Base-by-base conservation (phyloP, 2,888 invertebrate species). In the Dicycla oo region DNA sequence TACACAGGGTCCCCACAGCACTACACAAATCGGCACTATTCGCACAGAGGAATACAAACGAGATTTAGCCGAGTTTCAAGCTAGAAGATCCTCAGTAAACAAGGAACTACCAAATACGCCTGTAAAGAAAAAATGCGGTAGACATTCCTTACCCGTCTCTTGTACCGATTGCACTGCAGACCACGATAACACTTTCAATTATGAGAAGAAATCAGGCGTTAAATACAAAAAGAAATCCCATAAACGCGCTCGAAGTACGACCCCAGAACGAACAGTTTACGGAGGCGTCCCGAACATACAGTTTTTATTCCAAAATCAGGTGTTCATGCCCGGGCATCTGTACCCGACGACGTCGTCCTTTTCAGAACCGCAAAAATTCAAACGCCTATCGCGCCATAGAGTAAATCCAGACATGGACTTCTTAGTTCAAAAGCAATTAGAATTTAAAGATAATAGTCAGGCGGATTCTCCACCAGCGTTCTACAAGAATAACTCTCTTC, bases 241-340 rank as follows among this genome's bases (percentile, higher is more conserved):
- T 54, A 93, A 93, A 79, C 90, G 93, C 57, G 84, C 91, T 20
- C 86, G 91, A 64, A 93, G 91, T 84, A 88, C 90, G 34, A 91
- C 91, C 5, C 89, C 93, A 0, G 93, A 93, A 53, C 62, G 85
- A 64, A 90, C 89, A 66, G 68, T 78, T 15, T 86, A 88, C 76
- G 92, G 91, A 64, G 90, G 89, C 3, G 87, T 92, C 1, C 96
- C 96, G 5, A 94, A 93, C 68, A 94, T 96, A 89, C 96, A 96
- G 81, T 96, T 96, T 87, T 88, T 96, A 23, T 96, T 96, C 79
- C 95, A 95, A 87, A 96, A 96, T 80, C 96, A 96, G 84, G 95
- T 96, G 30, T 96, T 96, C 77, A 94, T 96, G 95, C 95, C 95
- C 15, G 94, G 96, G 0, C 93, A 94, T 77, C 71, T 92, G 79